Evolutionary conservation across 2,113 vertebrate species (phyloP).

Genomic region (Orientallactaga bullata): DNA sequence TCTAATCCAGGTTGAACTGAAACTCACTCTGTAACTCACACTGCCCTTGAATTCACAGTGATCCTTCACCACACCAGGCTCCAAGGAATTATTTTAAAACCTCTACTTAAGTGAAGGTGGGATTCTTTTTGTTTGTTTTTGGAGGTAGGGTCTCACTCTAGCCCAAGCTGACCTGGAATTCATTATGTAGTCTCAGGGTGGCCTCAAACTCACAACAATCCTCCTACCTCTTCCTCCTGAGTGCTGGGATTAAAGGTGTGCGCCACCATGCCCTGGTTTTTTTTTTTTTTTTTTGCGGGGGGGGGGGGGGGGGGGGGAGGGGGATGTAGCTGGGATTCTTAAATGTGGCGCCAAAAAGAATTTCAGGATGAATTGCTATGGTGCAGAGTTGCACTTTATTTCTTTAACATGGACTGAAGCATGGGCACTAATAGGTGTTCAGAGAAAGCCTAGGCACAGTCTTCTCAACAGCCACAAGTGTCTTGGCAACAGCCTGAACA

Average conservation of each 20-base stretch:
- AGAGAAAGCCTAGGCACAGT: not conserved
- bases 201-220: too few species aligned
- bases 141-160: too few species aligned
- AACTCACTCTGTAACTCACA: too few species aligned
- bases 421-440: not conserved
- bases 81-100: not conserved
- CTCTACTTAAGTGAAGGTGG: not conserved
- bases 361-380: not conserved
- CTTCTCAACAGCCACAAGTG: not conserved
- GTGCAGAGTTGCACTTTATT: not conserved
- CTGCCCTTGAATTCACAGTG: too few species aligned
- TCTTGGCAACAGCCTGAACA: not conserved
- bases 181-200: not conserved
- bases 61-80: too few species aligned
- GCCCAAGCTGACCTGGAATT: too few species aligned
- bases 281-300: too few species aligned
- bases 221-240: not conserved
- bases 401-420: not conserved
- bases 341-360: not conserved
- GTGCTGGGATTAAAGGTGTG: not conserved
- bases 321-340: not conserved
- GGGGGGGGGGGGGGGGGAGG: too few species aligned
- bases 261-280: not conserved
- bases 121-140: too few species aligned
- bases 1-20: too few species aligned